Evolutionary conservation across 2,113 vertebrate genomes (phyloP).

Genomic region (Pyrgilauda ruficollis): DNA sequence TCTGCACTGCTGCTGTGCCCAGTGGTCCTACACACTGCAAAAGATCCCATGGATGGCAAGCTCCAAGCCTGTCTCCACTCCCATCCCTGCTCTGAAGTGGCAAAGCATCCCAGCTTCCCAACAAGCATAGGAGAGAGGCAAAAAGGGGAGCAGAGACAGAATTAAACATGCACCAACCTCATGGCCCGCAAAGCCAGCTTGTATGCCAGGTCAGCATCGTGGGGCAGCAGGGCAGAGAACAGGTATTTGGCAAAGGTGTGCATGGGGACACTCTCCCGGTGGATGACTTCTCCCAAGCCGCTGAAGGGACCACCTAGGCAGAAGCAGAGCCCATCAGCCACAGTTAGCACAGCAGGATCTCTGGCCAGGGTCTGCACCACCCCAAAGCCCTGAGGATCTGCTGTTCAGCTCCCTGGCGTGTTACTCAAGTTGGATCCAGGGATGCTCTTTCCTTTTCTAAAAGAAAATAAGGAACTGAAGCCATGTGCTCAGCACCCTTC

Average conservation of each 20-base stretch:
- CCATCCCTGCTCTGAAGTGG: neutral
- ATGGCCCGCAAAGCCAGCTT: constrained; percentile 95
- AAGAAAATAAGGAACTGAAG: neutral
- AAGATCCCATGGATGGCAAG: neutral
- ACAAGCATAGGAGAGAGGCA: neutral
- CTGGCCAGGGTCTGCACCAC: neutral
- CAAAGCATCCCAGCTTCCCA: neutral
- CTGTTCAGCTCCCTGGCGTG: neutral
- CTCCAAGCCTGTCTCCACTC: neutral
- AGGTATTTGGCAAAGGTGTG: constrained; percentile 98
- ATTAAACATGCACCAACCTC: constrained; percentile 80
- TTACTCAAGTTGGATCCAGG: neutral
- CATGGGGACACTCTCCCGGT: constrained; percentile 97
- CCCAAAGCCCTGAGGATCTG: neutral
- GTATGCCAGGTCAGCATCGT: constrained; percentile 94
- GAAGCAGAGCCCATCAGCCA: constrained; percentile 42
- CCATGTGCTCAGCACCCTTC: neutral
- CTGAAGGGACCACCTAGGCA: constrained; percentile 93
- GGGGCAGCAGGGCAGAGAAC: constrained; percentile 92
- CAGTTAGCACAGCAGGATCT: neutral
- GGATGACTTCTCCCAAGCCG: constrained; percentile 94
- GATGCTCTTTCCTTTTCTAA: neutral
- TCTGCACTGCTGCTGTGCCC: neutral
- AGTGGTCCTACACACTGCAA: neutral
- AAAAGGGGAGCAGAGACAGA: neutral